Percentiles rank a stretch among this genome's conserved stretches.
Evolutionary conservation across 92 coral and sea anemone genomes (phyloP).

Genomic region (Palythoa grandiflora): DNA sequence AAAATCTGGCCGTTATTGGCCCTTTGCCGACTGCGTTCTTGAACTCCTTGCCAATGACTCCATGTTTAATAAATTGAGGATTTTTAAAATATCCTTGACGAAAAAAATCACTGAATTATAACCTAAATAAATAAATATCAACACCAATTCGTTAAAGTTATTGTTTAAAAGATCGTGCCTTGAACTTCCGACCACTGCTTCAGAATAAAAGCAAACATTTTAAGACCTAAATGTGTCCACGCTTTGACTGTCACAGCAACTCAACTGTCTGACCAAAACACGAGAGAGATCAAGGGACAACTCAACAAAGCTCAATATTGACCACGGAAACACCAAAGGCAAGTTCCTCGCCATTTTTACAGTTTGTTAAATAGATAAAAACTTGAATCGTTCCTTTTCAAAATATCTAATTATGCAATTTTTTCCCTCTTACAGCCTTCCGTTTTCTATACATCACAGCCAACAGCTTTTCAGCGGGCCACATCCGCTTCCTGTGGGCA

Average conservation of each 20-base stretch:
- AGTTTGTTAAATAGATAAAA: background rate
- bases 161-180: slow-evolving; percentile 30
- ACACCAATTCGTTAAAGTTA: slow-evolving; percentile 3
- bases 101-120: background rate
- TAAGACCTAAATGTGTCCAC: background rate
- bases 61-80: background rate
- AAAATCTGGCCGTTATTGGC: slow-evolving; percentile 16
- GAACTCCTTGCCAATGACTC: background rate
- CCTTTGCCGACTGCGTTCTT: background rate
- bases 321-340: slow-evolving; percentile 10
- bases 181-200: slow-evolving; percentile 1
- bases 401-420: slow-evolving; percentile 20
- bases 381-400: background rate
- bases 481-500: slow-evolving; percentile 88
- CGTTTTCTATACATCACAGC: slow-evolving; percentile 10
- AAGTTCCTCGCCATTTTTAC: background rate
- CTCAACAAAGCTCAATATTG: background rate
- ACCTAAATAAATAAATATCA: background rate
- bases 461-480: slow-evolving; percentile 72
- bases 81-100: background rate
- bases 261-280: slow-evolving; percentile 6
- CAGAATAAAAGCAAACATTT: slow-evolving; percentile 20
- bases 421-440: background rate
- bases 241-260: slow-evolving; percentile 9
- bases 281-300: slow-evolving; percentile 19